Evolutionary conservation across 2,797 vertebrate genomes (phyloP).

Genomic region (Anomalospiza imberbis): DNA sequence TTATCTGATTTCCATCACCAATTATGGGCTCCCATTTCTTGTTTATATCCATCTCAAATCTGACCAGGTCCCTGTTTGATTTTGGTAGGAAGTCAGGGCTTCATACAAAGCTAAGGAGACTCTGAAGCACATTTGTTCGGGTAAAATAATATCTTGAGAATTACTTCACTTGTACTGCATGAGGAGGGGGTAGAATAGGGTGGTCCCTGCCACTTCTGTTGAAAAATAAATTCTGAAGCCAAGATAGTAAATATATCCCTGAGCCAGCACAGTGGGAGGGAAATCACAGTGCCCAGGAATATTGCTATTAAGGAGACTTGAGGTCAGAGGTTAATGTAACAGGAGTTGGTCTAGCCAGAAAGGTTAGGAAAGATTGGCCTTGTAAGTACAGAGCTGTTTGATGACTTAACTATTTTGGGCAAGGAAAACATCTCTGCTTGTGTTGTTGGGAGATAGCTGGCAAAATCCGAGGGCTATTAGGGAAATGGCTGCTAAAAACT

Average conservation of each 20-base stretch:
- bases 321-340: slow-evolving; percentile 81
- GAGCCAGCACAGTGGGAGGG: slow-evolving; percentile 68
- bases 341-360: slow-evolving; percentile 75
- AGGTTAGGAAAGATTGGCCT: slow-evolving; percentile 68
- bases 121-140: slow-evolving; percentile 74
- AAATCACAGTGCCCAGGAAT: slow-evolving; percentile 67
- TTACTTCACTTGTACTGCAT: slow-evolving; percentile 65
- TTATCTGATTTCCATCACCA: slow-evolving; percentile 82
- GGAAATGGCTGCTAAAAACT: slow-evolving; percentile 49
- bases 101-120: slow-evolving; percentile 66
- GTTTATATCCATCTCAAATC: slow-evolving; percentile 78
- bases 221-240: slow-evolving; percentile 78
- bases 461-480: slow-evolving; percentile 51
- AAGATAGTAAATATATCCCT: slow-evolving; percentile 73
- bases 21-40: slow-evolving; percentile 80
- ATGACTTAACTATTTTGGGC: slow-evolving; percentile 74
- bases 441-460: slow-evolving; percentile 60
- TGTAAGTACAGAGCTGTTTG: slow-evolving; percentile 57
- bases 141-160: slow-evolving; percentile 78
- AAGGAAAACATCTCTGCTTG: slow-evolving; percentile 69
- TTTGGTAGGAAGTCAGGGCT: slow-evolving; percentile 76
- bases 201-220: slow-evolving; percentile 76
- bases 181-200: slow-evolving; percentile 68
- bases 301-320: slow-evolving; percentile 66
- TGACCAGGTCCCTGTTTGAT: slow-evolving; percentile 75